Evolutionary conservation across 2,113 vertebrate species (phyloP).

Genomic region (Etheostoma spectabile): DNA sequence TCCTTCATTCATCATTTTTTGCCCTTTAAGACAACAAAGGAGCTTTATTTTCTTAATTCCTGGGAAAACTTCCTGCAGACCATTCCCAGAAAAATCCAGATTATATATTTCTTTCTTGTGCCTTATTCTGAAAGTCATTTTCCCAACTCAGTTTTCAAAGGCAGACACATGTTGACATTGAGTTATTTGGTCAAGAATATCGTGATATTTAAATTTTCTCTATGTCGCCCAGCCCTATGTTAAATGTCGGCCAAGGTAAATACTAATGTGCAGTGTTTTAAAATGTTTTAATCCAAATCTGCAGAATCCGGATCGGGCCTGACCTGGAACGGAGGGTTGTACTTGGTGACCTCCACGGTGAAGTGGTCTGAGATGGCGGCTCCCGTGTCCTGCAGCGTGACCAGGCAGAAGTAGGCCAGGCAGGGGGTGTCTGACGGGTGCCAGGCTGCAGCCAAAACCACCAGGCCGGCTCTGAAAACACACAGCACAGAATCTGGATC

Average conservation of each 20-base stretch:
- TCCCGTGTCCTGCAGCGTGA: slow-evolving; percentile 90
- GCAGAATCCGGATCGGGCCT: neutral
- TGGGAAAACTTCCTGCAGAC: neutral
- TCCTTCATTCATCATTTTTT: neutral
- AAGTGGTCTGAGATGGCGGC: slow-evolving; percentile 86
- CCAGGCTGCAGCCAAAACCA: slow-evolving; percentile 94
- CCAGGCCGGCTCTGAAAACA: slow-evolving; percentile 87
- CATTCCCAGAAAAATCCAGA: too few species aligned
- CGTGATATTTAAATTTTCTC: too few species aligned
- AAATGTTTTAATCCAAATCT: neutral
- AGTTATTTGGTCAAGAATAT: too few species aligned
- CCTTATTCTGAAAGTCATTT: neutral
- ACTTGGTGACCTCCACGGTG: slow-evolving; percentile 94
- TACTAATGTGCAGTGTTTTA: too few species aligned
- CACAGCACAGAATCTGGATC: neutral
- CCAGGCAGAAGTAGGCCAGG: slow-evolving; percentile 91
- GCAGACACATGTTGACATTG: slow-evolving; percentile 88
- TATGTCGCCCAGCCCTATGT: too few species aligned
- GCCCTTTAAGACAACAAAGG: neutral
- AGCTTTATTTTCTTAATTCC: too few species aligned
- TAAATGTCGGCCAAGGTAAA: too few species aligned
- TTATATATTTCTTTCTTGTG: neutral
- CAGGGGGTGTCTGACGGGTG: slow-evolving; percentile 90
- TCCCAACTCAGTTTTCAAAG: slow-evolving; percentile 93
- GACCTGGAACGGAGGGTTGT: slow-evolving; percentile 93